Evolutionary conservation across 2,888 invertebrate species (phyloP), one percentile per base, ranked within the genome.

Genomic region (Keiferia lycopersicella): DNA sequence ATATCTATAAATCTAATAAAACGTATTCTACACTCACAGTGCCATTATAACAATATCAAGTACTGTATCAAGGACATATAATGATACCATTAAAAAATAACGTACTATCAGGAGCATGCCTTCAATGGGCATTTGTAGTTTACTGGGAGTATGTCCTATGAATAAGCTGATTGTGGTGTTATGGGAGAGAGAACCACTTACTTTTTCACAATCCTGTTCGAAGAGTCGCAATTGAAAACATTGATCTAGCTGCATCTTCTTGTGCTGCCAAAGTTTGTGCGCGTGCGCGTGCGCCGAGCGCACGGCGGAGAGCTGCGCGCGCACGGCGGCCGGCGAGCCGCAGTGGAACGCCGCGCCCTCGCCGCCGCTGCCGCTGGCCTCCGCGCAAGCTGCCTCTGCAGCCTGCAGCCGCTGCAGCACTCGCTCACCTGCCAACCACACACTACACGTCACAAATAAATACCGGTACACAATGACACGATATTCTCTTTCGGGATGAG

Each of bases 181-280:
- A 18, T 39, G 14, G 11, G 20, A 20, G 34, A 18, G 16, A 39
- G n/a, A n/a, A n/a, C n/a, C 20, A 39, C 14, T 0, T 63, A 96
- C 96, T 94, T 98, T 98, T 84, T 98, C 98, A 74, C 98, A 99
- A 84, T 99, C 99, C 83, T 98, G 97, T 87, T 99, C 99, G 82
- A 99, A 98, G 58, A 99, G 94, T 61, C 98, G 93, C 74, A 99
- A 93, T 84, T 99, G 98, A 82, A 98, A 97, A 83, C 98, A 98
- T 86, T 99, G 98, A 81, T 99, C 98, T 69, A 99, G 93, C 85
- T 98, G 97, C 77, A 96, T 94, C 81, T 98, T 97, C 83, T 98
- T 98, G 77, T 96, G 96, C 80, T 98, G 97, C 99, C 99, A 99
- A 65, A 98, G 92, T 77, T 98, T 97, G 69, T 97, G 94, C 59